A percentile compares a stretch with the other conserved stretches of the same genome.
Evolutionary conservation across 2,113 vertebrate species (phyloP).

Genomic region (Phrynocephalus versicolor): DNA sequence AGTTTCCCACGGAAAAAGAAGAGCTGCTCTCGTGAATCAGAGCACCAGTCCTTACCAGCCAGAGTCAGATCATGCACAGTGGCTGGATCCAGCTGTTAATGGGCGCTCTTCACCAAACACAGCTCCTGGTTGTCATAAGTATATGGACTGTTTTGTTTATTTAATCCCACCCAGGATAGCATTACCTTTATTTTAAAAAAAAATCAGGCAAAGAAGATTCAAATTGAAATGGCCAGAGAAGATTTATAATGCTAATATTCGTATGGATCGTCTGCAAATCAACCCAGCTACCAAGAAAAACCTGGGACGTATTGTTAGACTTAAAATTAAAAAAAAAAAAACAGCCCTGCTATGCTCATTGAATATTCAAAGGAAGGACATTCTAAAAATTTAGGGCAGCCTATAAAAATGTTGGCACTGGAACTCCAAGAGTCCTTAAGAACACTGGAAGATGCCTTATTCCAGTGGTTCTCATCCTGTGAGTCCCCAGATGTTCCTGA

Average conservation of each 20-base stretch:
- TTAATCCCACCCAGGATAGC: neutral
- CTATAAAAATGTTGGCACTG: neutral
- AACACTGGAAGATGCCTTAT: no score
- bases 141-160: neutral
- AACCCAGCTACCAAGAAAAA: neutral
- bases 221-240: slow-evolving; percentile 2
- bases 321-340: no score
- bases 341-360: no score
- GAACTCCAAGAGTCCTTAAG: neutral
- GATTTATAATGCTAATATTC: neutral
- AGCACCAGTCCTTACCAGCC: neutral
- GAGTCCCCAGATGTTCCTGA: no score
- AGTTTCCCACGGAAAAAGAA: slow-evolving; percentile 28
- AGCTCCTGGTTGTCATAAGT: neutral
- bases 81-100: neutral
- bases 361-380: neutral
- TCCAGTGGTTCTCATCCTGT: no score
- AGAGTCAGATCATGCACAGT: neutral
- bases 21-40: neutral
- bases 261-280: neutral
- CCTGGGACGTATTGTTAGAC: neutral
- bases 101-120: no score
- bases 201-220: neutral
- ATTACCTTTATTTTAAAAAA: neutral
- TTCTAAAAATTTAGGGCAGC: neutral